Conservation (phyloP, 1,140 invertebrate genomes). For the Ridgeia piscesae region DNA sequence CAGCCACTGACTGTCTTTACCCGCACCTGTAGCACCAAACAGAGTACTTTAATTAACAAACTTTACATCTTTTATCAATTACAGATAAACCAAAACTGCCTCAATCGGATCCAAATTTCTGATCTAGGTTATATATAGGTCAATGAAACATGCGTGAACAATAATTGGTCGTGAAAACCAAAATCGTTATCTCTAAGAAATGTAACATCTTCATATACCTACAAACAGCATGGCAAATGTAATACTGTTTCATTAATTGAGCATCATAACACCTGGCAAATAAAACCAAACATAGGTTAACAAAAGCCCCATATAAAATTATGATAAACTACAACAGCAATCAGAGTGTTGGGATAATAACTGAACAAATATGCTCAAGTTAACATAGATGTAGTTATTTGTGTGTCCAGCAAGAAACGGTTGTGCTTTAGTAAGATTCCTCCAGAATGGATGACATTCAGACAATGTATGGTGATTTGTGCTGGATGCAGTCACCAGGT, state of each 20-base stretch:
- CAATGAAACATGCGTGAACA: no score
- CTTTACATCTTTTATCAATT: not conserved
- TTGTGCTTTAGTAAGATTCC: not conserved
- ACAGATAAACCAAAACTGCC: no score
- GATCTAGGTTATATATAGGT: no score
- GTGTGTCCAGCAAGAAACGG: not conserved
- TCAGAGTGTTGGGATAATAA: not conserved
- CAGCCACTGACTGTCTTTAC: constrained; percentile 1
- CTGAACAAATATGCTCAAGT: not conserved
- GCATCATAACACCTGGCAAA: not conserved
- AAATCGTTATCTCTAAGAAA: not conserved
- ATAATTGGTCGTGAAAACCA: no score
- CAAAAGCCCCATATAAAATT: not conserved
- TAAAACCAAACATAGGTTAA: not conserved
- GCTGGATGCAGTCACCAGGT: not conserved
- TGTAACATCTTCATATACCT: not conserved
- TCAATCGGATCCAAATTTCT: no score
- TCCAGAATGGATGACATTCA: not conserved
- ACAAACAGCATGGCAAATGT: not conserved
- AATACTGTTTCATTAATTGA: not conserved
- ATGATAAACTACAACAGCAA: no score
- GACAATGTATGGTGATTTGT: not conserved
- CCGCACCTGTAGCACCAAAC: constrained; percentile 11
- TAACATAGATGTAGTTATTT: not conserved
- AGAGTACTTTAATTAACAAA: not conserved